Evolutionary conservation across 2,113 vertebrate genomes (phyloP), one percentile per base, ranked within the genome.

Genomic region (Micronycteris hirsuta): DNA sequence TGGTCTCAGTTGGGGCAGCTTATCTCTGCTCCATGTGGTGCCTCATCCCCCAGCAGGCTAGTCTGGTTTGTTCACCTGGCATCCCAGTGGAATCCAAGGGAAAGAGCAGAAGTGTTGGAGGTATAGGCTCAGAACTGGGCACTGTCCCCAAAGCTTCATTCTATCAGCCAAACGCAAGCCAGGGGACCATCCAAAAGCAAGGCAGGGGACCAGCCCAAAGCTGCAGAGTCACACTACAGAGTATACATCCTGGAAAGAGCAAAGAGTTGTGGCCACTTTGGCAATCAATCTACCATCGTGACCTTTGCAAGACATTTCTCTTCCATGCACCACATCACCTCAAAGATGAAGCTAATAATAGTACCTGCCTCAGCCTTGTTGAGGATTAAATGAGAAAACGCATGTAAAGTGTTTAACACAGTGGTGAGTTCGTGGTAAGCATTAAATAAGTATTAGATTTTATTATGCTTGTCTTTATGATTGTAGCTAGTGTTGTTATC

Each of bases 381-480:
- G 38, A 89, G 54, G 49, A 68, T 73, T 78, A 56, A 95, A 86
- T 45, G 28, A 70, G 80, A 71, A 83, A 65, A 87, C 38, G 47
- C 76, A 26, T 22, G 7, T 10, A 36, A 91, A 80, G n/a, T 45
- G 6, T 17, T 74, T 70, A 94, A 52, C 80, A 76, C 26, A 28
- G 49, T 15, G n/a, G 33, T 33, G 36, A 33, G 24, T 17, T 52
- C 73, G 49, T 33, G 31, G 36, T 84, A 76, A 95, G 36, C 76
- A 33, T 86, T 93, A 77, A 82, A 36, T 90, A 87, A 84, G 36
- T 43, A 83, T 63, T 87, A 78, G 47, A 70, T 80, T 91, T 82
- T 78, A 82, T 45, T 38, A 19, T 14, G 16, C 54, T 74, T 82
- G 36, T 52, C 43, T 52, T 92, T 41, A 63, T 71, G 49, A 93